Evolutionary conservation across 2,113 vertebrate species (phyloP).

Genomic region (Nerophis lumbriciformis): DNA sequence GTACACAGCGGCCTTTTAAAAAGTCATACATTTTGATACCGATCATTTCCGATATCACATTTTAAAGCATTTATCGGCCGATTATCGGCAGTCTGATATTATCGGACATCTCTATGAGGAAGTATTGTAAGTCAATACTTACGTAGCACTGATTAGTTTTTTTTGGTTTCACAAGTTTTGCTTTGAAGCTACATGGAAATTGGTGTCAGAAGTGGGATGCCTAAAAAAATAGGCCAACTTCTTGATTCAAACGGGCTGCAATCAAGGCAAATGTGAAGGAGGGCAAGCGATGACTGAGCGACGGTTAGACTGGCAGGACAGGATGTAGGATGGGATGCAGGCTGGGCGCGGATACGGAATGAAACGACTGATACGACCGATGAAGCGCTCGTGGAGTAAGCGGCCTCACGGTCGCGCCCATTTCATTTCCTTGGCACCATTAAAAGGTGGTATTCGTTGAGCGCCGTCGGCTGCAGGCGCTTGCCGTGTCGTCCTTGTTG

Average conservation of each 20-base stretch:
- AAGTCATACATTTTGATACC: no score
- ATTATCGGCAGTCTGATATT: no score
- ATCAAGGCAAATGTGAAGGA: not conserved
- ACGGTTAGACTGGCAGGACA: not conserved
- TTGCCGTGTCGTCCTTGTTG: constrained; percentile 47
- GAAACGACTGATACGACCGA: not conserved
- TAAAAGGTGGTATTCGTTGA: constrained; percentile 14
- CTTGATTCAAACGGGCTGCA: not conserved
- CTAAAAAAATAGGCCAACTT: not conserved
- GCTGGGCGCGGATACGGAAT: no score
- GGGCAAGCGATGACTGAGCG: not conserved
- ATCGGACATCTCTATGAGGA: no score
- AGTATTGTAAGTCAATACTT: no score
- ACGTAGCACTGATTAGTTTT: not conserved
- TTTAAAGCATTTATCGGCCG: no score
- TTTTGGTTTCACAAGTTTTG: not conserved
- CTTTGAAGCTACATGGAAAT: not conserved
- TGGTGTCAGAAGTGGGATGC: not conserved
- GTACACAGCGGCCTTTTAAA: no score
- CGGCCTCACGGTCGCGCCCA: not conserved
- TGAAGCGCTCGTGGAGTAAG: not conserved
- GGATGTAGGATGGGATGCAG: not conserved
- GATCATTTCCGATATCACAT: no score
- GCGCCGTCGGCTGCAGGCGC: constrained; percentile 39
- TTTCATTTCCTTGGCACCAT: not conserved